phyloP scores from a whole-genome alignment of 2,888 invertebrate species.

The Sisyra terminalis region DNA sequence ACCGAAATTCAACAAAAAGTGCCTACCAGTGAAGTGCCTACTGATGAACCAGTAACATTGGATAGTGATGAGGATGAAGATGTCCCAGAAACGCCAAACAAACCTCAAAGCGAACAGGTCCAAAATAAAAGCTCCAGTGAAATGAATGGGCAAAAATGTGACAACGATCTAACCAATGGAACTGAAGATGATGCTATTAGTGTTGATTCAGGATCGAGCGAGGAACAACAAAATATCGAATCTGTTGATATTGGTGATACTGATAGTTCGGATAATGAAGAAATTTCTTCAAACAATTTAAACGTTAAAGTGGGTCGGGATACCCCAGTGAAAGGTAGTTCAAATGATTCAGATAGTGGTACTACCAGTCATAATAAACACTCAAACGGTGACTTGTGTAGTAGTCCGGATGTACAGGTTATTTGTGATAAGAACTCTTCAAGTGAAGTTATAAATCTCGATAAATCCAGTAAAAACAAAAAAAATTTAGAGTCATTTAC shows the following conservation, averaged over 20 bases:
- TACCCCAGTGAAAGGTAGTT: slow-evolving; percentile 1
- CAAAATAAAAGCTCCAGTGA: slow-evolving; percentile 10
- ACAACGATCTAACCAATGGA: slow-evolving; percentile 11
- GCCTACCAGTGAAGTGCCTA: slow-evolving; percentile 9
- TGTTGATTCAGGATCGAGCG: slow-evolving; percentile 7
- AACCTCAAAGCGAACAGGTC: too few species aligned
- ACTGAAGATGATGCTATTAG: slow-evolving; percentile 11
- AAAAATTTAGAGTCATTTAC: slow-evolving; percentile 20
- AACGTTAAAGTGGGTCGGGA: slow-evolving; percentile 8
- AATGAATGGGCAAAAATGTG: slow-evolving; percentile 14
- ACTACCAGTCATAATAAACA: slow-evolving; percentile 21
- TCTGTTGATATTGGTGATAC: slow-evolving; percentile 24
- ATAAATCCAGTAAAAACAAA: slow-evolving; percentile 27
- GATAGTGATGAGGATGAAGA: slow-evolving; percentile 17
- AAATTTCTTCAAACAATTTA: slow-evolving; percentile 19
- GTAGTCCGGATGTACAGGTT: slow-evolving; percentile 25
- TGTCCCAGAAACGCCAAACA: too few species aligned
- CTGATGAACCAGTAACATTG: slow-evolving; percentile 10
- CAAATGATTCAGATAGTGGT: slow-evolving; percentile 24
- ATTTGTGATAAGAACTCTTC: slow-evolving; percentile 27
- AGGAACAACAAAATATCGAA: slow-evolving; percentile 9
- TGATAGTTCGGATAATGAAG: slow-evolving; percentile 27
- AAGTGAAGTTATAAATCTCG: slow-evolving; percentile 18
- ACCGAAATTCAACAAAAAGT: slow-evolving; percentile 7
- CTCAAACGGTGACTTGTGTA: slow-evolving; percentile 18